Conservation (phyloP, 2,888 invertebrate species). For the Syritta pipiens region DNA sequence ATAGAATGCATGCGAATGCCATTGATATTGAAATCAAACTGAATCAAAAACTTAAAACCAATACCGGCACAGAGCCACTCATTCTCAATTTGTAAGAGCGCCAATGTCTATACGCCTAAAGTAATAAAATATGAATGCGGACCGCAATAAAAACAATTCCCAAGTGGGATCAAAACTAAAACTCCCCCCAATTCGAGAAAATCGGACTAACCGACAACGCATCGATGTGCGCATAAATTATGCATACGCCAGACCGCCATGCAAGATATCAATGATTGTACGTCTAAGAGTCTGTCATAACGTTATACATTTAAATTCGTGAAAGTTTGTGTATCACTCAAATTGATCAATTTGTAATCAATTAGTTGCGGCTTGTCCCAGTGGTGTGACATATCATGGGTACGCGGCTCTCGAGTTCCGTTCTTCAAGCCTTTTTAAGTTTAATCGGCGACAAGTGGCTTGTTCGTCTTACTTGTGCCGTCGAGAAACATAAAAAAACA, state of each 20-base stretch:
- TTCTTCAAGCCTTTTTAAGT: slow-evolving; percentile 38
- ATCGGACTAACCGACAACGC: background rate
- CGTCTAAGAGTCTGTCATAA: slow-evolving; percentile 36
- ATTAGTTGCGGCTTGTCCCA: slow-evolving; percentile 38
- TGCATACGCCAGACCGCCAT: too few relatives aligned
- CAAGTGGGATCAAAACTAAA: slow-evolving; percentile 10
- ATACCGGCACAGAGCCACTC: too few relatives aligned
- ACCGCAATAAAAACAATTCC: slow-evolving; percentile 36
- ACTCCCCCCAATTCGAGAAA: slow-evolving; percentile 6
- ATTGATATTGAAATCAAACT: too few relatives aligned
- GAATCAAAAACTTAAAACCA: too few relatives aligned
- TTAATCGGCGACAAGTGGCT: slow-evolving; percentile 46
- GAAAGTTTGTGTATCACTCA: slow-evolving; percentile 42
- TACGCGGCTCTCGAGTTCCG: slow-evolving; percentile 44
- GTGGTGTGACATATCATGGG: slow-evolving; percentile 31
- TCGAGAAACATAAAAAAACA: slow-evolving; percentile 5
- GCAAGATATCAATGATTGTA: slow-evolving; percentile 9
- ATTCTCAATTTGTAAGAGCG: too few relatives aligned
- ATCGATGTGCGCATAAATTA: background rate
- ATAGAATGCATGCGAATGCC: too few relatives aligned
- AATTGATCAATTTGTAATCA: slow-evolving; percentile 56
- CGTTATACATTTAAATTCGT: slow-evolving; percentile 37
- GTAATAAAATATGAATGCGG: slow-evolving; percentile 35
- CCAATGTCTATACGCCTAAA: too few relatives aligned
- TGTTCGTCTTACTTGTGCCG: slow-evolving; percentile 36